Evolutionary conservation across 2,113 vertebrate genomes (phyloP).

Genomic region (Zosterops borbonicus): DNA sequence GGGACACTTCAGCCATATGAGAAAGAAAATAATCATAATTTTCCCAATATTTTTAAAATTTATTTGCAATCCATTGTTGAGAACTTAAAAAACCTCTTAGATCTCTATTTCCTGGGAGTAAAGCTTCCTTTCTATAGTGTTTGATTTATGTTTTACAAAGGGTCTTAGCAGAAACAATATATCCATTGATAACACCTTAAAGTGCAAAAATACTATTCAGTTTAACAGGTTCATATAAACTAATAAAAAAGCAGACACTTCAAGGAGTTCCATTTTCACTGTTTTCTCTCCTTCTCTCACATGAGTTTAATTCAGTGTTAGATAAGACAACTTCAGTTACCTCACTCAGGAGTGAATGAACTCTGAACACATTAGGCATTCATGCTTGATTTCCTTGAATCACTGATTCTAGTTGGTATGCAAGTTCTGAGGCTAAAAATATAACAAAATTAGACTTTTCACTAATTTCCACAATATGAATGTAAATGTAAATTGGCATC

Average conservation of each 20-base stretch:
- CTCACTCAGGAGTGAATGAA: neutral
- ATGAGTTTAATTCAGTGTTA: neutral
- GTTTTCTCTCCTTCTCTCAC: neutral
- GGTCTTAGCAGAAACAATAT: neutral
- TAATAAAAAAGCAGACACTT: neutral
- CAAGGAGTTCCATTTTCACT: neutral
- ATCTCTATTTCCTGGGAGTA: neutral
- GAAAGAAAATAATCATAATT: neutral
- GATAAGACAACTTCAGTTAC: neutral
- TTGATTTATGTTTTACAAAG: neutral
- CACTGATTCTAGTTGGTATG: neutral
- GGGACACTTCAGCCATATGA: neutral
- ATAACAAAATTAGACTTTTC: neutral
- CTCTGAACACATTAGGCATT: neutral
- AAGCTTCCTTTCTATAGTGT: neutral
- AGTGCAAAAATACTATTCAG: neutral
- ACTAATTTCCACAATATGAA: neutral
- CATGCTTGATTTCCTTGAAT: neutral
- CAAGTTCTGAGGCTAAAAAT: conserved; percentile 35
- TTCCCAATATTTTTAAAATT: accelerated
- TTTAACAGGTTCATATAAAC: neutral
- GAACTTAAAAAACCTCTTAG: neutral
- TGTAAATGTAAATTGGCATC: neutral
- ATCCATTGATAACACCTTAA: neutral
- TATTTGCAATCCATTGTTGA: neutral